Evolutionary conservation across 2,113 vertebrate genomes (phyloP), one percentile per base, ranked within the genome.

Genomic region (Morone chrysops): DNA sequence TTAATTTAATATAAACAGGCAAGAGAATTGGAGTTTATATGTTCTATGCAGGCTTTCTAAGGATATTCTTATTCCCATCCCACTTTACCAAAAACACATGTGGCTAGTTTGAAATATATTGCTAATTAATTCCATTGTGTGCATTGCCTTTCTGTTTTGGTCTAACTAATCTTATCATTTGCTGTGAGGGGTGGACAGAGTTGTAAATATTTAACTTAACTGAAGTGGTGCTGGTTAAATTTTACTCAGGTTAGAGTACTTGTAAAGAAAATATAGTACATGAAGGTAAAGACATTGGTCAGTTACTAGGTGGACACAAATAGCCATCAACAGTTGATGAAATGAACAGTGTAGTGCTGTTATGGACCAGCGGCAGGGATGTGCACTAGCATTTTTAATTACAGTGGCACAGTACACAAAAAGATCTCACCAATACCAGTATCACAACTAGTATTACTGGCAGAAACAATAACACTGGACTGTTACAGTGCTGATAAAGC

Each of bases 191-290:
- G 10, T 57, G 43, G 69, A 71, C 62, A 57, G 31, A 72, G 63
- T 56, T 78, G 86, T 89, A 4, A 91, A 91, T 92, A 67, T 89
- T 85, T 92, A 88, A 91, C 85, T 79, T 1, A 53, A 51, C 50
- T 66, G 13, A 63, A 82, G 78, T 22, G 47, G 20, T 76, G 77
- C 62, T 76, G 41, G 84, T 89, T 83, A 86, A 79, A 89, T 82
- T 84, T 78, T 76, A 90, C 60, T 76, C 69, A 77, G 75, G 68
- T 73, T 57, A 73, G 68, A 75, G 77, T 62, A n/a, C 54, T 65
- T 75, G 50, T 73, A 38, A 71, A 60, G 73, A 61, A 78, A 66
- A 75, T 65, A 71, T 54, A 62, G 69, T 38, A 36, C 31, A 75
- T 16, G 22, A 73, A 60, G 48, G 72, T 75, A 85, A 75, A 82